phyloP scores from a whole-genome alignment of 2,888 invertebrate genomes.

The Ophraella communa region DNA sequence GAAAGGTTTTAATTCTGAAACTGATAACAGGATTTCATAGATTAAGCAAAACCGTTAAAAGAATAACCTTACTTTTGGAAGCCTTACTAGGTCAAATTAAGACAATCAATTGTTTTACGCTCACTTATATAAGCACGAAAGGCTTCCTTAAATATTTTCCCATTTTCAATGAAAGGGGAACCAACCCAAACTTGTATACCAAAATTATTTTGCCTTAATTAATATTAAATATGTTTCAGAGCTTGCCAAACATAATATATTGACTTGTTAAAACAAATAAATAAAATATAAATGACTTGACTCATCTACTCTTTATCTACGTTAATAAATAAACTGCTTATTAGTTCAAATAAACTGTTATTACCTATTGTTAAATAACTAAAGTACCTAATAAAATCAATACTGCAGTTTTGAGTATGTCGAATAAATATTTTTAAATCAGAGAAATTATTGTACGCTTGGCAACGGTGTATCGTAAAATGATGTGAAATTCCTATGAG shows the following conservation, averaged over 20 bases:
- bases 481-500: conserved; percentile 5
- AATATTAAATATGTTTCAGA: no score
- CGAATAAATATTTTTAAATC: background rate
- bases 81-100: background rate
- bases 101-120: background rate
- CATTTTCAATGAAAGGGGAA: no score
- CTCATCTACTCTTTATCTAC: background rate
- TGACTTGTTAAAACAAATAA: background rate
- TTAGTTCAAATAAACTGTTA: no score
- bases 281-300: background rate
- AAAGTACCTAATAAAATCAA: background rate
- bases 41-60: background rate
- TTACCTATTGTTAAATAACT: background rate
- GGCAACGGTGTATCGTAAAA: background rate
- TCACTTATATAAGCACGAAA: background rate
- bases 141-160: background rate
- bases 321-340: no score
- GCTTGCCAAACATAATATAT: background rate
- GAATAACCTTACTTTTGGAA: background rate
- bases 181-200: no score
- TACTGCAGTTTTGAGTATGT: background rate
- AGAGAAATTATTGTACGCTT: background rate
- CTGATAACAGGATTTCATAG: background rate
- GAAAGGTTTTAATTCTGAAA: background rate
- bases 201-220: no score